Base-by-base conservation (phyloP, 2,113 vertebrate genomes). In the Hemiscyllium ocellatum region DNA sequence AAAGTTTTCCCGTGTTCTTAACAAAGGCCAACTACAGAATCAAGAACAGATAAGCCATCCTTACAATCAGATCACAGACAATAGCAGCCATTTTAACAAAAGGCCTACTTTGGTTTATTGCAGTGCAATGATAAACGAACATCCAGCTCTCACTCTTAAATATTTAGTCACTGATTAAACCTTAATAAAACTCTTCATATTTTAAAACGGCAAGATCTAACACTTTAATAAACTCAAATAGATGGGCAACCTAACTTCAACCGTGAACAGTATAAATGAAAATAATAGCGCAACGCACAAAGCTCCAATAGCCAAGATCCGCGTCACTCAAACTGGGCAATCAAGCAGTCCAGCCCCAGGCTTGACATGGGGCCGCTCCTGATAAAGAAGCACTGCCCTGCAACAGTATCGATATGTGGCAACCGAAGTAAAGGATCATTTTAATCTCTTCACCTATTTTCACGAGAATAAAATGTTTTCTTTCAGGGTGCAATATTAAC, bases 41-140 rank as follows among this genome's bases (percentile, higher is more conserved):
- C 56, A 61, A 61, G 42, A 37, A 19, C 37, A 94, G 69, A 42
- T 19, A 47, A 94, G 26, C 65, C 91, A 94, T 37, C 90, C 15
- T 68, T n/a, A 61, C 61, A 68, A 17, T 68, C 37, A 72, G 93
- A 15, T 72, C 93, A 72, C 68, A 72, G 24, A 12, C 93, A 95
- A 72, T 24, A 72, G 91, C 91, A 95, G 94, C 94, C 47, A 95
- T 72, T 95, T 95, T 76, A 69, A 72, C 24, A 29, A 95, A 33
- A 52, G 94, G 94, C 94, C 69, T 52, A 95, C 20, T 70, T 1
- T 37, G 37, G 42, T 37, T 69, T 70, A 52, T 61, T 90, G 70
- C 19, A 70, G 37, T 5, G 70, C 68, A 69, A 70, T 22, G 65
- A 94, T 68, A 42, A 68, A 33, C 20, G 15, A 17, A 56, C 15